Evolutionary conservation across 2,797 vertebrate genomes (phyloP).

Genomic region (Nyctalus aviator): DNA sequence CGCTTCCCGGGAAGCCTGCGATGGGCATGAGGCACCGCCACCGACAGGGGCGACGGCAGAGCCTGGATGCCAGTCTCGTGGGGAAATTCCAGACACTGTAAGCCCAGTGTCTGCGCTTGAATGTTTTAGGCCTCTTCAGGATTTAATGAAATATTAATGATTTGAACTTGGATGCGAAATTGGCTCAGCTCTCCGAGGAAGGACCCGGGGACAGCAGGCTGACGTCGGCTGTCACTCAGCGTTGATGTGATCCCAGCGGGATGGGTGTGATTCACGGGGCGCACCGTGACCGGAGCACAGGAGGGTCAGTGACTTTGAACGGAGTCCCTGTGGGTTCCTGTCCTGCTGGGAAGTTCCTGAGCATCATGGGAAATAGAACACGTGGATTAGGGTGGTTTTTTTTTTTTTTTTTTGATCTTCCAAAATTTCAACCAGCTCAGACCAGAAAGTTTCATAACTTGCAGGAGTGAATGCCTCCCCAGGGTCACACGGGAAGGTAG

Average conservation of each 20-base stretch:
- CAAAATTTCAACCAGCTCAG: neutral
- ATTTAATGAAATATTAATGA: conserved; percentile 57
- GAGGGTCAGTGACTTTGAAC: neutral
- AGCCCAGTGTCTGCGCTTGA: conserved; percentile 44
- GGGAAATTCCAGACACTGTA: conserved; percentile 33
- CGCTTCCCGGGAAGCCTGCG: neutral
- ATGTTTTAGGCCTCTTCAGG: neutral
- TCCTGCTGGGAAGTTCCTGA: conserved; percentile 32
- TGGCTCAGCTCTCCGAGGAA: neutral
- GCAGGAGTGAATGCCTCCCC: neutral
- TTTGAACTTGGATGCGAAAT: conserved; percentile 47
- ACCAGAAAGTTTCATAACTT: neutral
- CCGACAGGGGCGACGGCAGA: neutral
- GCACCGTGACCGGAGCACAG: neutral
- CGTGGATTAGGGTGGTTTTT: neutral
- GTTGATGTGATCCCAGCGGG: neutral
- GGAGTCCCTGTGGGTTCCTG: neutral
- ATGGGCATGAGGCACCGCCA: neutral
- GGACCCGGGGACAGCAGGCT: neutral
- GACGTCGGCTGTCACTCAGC: conserved; percentile 1
- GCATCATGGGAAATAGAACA: neutral
- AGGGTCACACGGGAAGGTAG: neutral
- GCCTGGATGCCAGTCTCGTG: neutral
- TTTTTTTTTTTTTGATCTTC: neutral
- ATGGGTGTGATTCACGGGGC: neutral